Evolutionary conservation across 2,888 invertebrate species (phyloP).

Genomic region (Drosophila leonis): DNA sequence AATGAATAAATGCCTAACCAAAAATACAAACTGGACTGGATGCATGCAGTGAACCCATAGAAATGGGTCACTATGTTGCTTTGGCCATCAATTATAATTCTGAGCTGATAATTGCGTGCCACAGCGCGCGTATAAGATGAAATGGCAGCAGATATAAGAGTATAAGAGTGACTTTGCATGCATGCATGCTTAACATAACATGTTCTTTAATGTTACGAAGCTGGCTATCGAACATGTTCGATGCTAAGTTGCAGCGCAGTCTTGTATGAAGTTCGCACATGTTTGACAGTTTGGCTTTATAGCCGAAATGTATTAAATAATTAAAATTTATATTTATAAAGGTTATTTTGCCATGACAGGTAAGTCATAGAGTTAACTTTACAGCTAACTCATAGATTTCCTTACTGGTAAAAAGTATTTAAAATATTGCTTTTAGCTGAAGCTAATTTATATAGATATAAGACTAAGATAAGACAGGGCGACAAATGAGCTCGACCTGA

Average conservation of each 20-base stretch:
- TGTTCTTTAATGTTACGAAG: not conserved
- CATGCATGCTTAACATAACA: not conserved
- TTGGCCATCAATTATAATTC: slow-evolving; percentile 5
- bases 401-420: too few species aligned
- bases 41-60: slow-evolving; percentile 9
- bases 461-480: too few species aligned
- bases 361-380: too few species aligned
- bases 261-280: slow-evolving; percentile 2
- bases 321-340: not conserved
- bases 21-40: slow-evolving; percentile 40
- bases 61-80: slow-evolving; percentile 36
- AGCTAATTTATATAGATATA: too few species aligned
- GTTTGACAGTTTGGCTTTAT: slow-evolving; percentile 1
- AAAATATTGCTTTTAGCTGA: too few species aligned
- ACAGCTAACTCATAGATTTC: too few species aligned
- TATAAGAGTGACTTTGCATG: not conserved
- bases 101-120: not conserved
- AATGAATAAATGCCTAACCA: slow-evolving; percentile 34
- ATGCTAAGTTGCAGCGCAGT: slow-evolving; percentile 1
- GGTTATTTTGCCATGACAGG: too few species aligned
- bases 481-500: not conserved
- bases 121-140: not conserved
- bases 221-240: slow-evolving; percentile 20
- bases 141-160: not conserved
- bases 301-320: not conserved